Base-by-base conservation (phyloP, 2,797 vertebrate species). In the Spinus olivaceus region DNA sequence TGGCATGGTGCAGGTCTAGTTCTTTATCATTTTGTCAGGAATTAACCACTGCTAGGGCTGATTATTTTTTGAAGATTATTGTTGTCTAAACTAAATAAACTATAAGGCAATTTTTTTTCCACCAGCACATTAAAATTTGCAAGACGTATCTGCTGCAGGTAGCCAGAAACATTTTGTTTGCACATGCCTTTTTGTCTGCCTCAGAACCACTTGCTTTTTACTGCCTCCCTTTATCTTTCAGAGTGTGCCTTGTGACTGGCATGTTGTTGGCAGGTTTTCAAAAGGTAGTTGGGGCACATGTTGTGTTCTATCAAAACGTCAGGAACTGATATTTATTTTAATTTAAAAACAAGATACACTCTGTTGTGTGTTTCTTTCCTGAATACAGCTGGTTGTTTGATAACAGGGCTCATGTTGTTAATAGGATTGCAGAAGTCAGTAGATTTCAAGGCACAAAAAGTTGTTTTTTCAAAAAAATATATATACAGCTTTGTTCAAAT, bases 1-100 rank as follows among this genome's bases (percentile, higher is more conserved):
- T 87, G 78, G 57, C 61, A 30, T 25, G 63, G 51, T n/a, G 18
- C 4, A 2, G 39, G 82, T 57, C 57, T 33, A 46, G 27, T 73
- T 82, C 64, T 95, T 88, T 67, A 77, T 88, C 24, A 42, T 85
- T 77, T 77, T 95, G 67, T 84, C 81, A 82, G 67, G 56, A 96
- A 81, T 89, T 84, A 92, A 47, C 67, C 44, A 50, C 21, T 80
- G 35, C 56, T 80, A 13, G 30, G 33, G 53, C 30, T 86, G 76
- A 73, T 92, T 73, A 88, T 67, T 92, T 73, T 77, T 67, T 92
- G 35, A 93, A 92, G 41, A 60, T 70, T 65, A 46, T 63, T 65
- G 14, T 54, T 80, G 25, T 80, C 63, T 66, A 7, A 81, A 86
- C 37, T 63, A 81, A 79, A 69, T 59, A 54, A 83, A 53, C 53